Evolutionary conservation across 2,113 vertebrate genomes (phyloP).

Genomic region (Ophiodon elongatus): DNA sequence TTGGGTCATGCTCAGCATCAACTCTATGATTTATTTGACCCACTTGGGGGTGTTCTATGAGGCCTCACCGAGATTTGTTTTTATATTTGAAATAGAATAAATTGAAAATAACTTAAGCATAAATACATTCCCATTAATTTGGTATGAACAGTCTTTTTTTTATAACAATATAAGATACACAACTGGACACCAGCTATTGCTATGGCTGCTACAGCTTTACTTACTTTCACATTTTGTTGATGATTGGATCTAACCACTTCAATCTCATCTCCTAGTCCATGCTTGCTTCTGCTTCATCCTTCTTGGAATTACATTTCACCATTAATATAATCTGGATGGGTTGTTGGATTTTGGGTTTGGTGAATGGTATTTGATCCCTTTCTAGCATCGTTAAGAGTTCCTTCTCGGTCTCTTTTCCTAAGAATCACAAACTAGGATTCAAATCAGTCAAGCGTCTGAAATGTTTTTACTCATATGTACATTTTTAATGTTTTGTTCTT

Average conservation of each 20-base stretch:
- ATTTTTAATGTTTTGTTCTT: slow-evolving; percentile 50
- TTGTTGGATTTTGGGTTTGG: slow-evolving; percentile 50
- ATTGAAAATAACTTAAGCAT: not conserved
- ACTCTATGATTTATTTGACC: slow-evolving; percentile 18
- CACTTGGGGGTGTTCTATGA: slow-evolving; percentile 6
- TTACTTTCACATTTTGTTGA: slow-evolving; percentile 28
- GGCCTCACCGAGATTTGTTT: not conserved
- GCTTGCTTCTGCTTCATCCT: slow-evolving; percentile 56
- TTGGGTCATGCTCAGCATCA: slow-evolving; percentile 1
- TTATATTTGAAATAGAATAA: not conserved
- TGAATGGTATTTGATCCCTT: slow-evolving; percentile 56
- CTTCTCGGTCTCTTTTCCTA: slow-evolving; percentile 25
- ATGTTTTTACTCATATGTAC: slow-evolving; percentile 1
- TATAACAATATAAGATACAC: slow-evolving; percentile 2
- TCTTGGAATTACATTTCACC: slow-evolving; percentile 14
- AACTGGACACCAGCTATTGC: not conserved
- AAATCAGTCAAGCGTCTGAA: slow-evolving; percentile 24
- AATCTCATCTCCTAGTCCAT: slow-evolving; percentile 3
- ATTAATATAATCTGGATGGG: slow-evolving; percentile 61
- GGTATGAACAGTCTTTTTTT: not conserved
- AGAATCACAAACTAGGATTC: slow-evolving; percentile 20
- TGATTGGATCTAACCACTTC: slow-evolving; percentile 9
- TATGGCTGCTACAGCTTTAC: not conserved
- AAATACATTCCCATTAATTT: not conserved
- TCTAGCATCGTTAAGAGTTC: slow-evolving; percentile 11